phyloP scores from a whole-genome alignment of 1,140 invertebrate species.

The Liolophura sinensis region DNA sequence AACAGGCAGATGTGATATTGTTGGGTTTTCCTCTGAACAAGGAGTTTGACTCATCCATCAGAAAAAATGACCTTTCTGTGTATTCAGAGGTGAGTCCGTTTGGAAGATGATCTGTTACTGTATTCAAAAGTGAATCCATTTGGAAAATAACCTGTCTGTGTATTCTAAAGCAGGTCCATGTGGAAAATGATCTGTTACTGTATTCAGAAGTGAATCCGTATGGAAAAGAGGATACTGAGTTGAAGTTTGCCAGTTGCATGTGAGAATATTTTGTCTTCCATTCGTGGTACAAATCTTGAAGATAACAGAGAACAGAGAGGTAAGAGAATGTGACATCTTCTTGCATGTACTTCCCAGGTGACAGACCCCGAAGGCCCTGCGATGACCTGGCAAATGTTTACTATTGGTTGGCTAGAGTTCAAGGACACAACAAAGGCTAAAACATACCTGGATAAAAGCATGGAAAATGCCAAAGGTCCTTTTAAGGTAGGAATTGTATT shows the following conservation, averaged over 20 bases:
- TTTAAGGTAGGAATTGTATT: constrained; percentile 1
- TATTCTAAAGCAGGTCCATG: neutral
- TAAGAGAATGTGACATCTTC: too few species aligned
- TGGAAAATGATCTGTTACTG: neutral
- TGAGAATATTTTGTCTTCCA: too few species aligned
- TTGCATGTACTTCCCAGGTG: neutral
- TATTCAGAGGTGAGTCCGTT: constrained; percentile 43
- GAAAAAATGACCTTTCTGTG: constrained; percentile 49
- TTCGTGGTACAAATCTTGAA: too few species aligned
- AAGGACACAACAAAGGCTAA: neutral
- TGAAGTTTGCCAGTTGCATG: too few species aligned
- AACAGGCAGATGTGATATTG: constrained; percentile 59
- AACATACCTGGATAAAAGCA: neutral
- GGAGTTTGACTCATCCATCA: constrained; percentile 33
- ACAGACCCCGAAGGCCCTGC: constrained; percentile 9
- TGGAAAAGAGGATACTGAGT: neutral
- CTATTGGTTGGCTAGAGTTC: constrained; percentile 4
- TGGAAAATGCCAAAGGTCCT: neutral
- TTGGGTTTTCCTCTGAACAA: constrained; percentile 54
- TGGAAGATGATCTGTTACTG: neutral
- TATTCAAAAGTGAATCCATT: neutral
- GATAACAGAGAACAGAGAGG: too few species aligned
- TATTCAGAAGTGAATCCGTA: neutral
- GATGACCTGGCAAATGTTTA: constrained; percentile 13
- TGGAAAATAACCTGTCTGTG: neutral